A percentile compares a stretch with the other conserved stretches of the same genome.
phyloP scores from a whole-genome alignment of 2,888 invertebrate species.

The Sturmia bella region DNA sequence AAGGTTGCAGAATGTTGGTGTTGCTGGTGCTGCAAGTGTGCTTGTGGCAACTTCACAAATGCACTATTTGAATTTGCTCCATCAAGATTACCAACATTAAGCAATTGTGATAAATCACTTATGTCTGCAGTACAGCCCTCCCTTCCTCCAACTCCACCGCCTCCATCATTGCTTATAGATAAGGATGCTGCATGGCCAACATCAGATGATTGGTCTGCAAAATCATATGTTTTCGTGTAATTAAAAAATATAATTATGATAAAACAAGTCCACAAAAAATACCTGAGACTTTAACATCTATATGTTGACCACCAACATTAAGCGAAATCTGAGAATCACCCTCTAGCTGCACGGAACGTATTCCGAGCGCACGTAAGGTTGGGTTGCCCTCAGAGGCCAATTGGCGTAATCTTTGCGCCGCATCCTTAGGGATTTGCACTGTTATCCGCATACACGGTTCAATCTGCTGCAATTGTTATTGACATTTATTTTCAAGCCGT shows the following conservation, averaged over 20 bases:
- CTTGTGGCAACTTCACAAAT: constrained; percentile 63
- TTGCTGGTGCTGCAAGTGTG: constrained; percentile 72
- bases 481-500: not conserved
- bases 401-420: constrained; percentile 94
- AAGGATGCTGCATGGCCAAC: constrained; percentile 77
- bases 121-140: constrained; percentile 68
- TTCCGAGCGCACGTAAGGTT: constrained; percentile 94
- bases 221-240: not conserved
- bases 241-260: no score
- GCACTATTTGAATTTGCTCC: constrained; percentile 57
- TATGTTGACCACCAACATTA: constrained; percentile 88
- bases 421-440: constrained; percentile 97
- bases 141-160: constrained; percentile 17
- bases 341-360: constrained; percentile 96
- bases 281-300: constrained; percentile 84
- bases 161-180: constrained; percentile 71
- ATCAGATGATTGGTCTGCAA: constrained; percentile 76
- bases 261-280: constrained; percentile 11
- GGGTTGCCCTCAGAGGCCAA: constrained; percentile 95
- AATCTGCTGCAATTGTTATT: constrained; percentile 74
- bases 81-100: constrained; percentile 55
- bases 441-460: constrained; percentile 99
- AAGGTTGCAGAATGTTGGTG: constrained; percentile 64
- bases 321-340: constrained; percentile 91
- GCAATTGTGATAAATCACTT: constrained; percentile 75